phyloP scores from a whole-genome alignment of 2,888 invertebrate genomes.

The Macrophya alboannulata region DNA sequence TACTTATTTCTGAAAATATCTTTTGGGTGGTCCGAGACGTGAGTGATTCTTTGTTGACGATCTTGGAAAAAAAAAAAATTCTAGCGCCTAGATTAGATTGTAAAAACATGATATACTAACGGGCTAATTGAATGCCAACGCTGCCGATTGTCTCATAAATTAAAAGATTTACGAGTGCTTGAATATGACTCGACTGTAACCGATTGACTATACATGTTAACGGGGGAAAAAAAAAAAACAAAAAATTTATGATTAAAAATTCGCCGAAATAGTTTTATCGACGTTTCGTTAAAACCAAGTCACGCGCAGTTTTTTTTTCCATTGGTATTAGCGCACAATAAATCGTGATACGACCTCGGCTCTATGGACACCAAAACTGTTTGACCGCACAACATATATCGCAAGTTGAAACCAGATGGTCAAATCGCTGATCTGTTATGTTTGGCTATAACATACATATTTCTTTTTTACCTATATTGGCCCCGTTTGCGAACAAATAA shows the following conservation, averaged over 20 bases:
- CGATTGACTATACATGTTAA: not conserved
- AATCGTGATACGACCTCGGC: not conserved
- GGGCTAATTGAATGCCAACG: constrained; percentile 31
- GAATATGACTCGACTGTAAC: not conserved
- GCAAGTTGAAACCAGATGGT: constrained; percentile 24
- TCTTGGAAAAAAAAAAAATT: constrained; percentile 12
- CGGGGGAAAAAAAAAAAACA: not conserved
- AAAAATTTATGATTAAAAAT: constrained; percentile 1
- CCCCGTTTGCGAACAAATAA: not conserved
- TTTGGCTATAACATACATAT: not conserved
- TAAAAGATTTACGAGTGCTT: not conserved
- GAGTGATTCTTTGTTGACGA: constrained; percentile 28
- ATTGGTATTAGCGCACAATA: not conserved
- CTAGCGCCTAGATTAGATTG: constrained; percentile 37
- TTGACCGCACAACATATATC: not conserved
- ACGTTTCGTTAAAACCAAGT: not conserved
- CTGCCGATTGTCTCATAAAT: constrained; percentile 41
- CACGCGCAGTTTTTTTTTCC: constrained; percentile 9
- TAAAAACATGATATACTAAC: constrained; percentile 8
- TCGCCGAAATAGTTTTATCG: constrained; percentile 23
- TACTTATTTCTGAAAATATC: not conserved
- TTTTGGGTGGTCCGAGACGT: constrained; percentile 15
- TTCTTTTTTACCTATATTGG: not conserved
- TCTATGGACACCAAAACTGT: not conserved
- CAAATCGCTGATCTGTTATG: not conserved